Conservation (phyloP, 2,888 invertebrate genomes). For the Lithophane ornitopus region DNA sequence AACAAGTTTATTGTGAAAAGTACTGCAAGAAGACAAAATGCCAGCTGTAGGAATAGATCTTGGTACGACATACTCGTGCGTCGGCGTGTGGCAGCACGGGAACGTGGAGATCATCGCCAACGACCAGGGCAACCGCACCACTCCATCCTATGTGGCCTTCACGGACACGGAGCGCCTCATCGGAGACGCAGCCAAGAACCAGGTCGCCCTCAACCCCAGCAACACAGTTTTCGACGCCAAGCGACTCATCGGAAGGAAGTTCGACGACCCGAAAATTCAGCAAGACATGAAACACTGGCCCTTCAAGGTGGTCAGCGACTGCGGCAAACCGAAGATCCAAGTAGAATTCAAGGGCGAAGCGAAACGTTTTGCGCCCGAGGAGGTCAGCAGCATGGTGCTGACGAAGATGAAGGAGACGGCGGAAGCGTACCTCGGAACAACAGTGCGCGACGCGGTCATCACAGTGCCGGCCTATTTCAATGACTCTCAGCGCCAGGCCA, state of each 20-base stretch:
- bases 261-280: constrained; percentile 93
- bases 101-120: constrained; percentile 94
- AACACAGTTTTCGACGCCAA: constrained; percentile 95
- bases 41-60: constrained; percentile 90
- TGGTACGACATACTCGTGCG: constrained; percentile 91
- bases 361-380: constrained; percentile 93
- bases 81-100: constrained; percentile 91
- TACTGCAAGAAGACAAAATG: constrained; percentile 76
- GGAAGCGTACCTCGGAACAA: constrained; percentile 93
- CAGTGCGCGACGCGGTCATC: constrained; percentile 93
- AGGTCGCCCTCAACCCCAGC: constrained; percentile 93
- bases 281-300: constrained; percentile 96
- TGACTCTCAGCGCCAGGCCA: constrained; percentile 94
- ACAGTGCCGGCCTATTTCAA: constrained; percentile 96
- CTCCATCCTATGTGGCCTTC: constrained; percentile 94
- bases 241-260: constrained; percentile 94
- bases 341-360: constrained; percentile 92
- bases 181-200: constrained; percentile 93
- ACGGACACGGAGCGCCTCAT: constrained; percentile 92
- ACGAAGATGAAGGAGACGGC: constrained; percentile 95
- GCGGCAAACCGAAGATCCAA: constrained; percentile 92
- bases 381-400: constrained; percentile 94
- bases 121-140: constrained; percentile 93
- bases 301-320: constrained; percentile 93
- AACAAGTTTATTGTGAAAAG: constrained; percentile 48